A percentile compares a stretch with the other conserved stretches of the same genome.
Evolutionary conservation across 2,797 vertebrate species (phyloP).

Genomic region (Rachycentron canadum): DNA sequence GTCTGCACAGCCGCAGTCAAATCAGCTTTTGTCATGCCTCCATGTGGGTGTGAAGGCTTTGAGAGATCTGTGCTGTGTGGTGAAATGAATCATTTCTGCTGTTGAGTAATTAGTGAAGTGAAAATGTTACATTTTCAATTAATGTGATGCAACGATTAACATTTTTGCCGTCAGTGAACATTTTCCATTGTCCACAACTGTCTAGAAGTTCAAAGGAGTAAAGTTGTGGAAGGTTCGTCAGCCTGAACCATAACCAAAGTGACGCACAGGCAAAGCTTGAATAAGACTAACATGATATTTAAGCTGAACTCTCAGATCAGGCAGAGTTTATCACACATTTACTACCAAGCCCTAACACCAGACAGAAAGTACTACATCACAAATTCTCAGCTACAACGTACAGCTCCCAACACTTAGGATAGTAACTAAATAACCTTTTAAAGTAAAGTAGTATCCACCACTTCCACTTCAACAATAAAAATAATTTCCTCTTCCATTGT

Average conservation of each 20-base stretch:
- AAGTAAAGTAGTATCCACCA: no score
- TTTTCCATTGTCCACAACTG: neutral
- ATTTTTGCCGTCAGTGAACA: neutral
- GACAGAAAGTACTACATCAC: no score
- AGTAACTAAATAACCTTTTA: no score
- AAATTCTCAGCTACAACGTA: no score
- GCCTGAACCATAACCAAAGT: no score
- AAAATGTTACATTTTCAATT: neutral
- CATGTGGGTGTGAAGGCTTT: conserved; percentile 3
- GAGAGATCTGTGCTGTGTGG: neutral
- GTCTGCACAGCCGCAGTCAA: conserved; percentile 12
- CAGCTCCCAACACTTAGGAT: no score
- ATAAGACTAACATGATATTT: no score
- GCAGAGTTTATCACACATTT: neutral
- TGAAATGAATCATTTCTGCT: neutral
- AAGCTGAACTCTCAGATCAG: no score
- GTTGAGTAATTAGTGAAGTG: neutral
- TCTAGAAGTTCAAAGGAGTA: neutral
- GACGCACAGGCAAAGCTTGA: no score
- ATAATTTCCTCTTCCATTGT: no score
- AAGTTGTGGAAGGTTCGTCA: neutral
- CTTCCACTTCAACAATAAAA: no score
- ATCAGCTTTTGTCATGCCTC: neutral
- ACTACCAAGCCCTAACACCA: no score
- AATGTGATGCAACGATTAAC: neutral